These are phyloP conservation scores for Tinea semifulvella DNA, from an alignment of 2,888 invertebrate species.

Conservation along the genomic window DNA sequence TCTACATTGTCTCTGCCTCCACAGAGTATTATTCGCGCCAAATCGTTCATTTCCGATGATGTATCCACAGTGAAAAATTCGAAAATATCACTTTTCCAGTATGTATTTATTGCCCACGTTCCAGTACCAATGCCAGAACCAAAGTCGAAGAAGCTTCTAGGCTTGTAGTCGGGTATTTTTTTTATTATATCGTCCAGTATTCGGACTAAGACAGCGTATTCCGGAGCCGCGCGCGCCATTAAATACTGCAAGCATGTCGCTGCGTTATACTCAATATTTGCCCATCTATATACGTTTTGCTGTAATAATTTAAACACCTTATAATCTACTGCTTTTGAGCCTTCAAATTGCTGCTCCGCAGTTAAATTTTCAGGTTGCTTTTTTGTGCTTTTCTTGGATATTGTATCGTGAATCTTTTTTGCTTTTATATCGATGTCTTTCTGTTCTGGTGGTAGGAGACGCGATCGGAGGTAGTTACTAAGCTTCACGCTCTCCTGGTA, in stretches of 20 bases:
- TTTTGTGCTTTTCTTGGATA: constrained; percentile 38
- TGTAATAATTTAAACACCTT: constrained; percentile 67
- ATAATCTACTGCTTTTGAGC: constrained; percentile 55
- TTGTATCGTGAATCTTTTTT: constrained; percentile 38
- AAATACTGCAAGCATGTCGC: constrained; percentile 76
- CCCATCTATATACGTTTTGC: constrained; percentile 76
- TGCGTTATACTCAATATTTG: constrained; percentile 73
- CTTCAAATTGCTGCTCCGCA: constrained; percentile 39
- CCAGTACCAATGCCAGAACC: constrained; percentile 91
- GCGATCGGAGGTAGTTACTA: constrained; percentile 66
- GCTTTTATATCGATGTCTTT: constrained; percentile 53
- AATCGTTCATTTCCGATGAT: constrained; percentile 82
- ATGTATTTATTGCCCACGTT: constrained; percentile 81
- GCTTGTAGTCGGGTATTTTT: constrained; percentile 73
- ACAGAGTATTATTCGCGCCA: constrained; percentile 76
- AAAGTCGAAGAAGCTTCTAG: constrained; percentile 85
- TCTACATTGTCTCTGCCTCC: constrained; percentile 71
- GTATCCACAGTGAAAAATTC: constrained; percentile 90
- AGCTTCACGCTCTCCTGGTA: constrained; percentile 62
- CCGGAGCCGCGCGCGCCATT: constrained; percentile 73
- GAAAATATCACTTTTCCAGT: constrained; percentile 76
- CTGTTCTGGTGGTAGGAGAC: constrained; percentile 73
- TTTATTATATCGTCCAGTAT: constrained; percentile 78
- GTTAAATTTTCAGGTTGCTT: constrained; percentile 29
- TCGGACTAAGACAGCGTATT: constrained; percentile 76